phyloP scores from a whole-genome alignment of 2,888 invertebrate genomes.

The Aspidapion aeneum region DNA sequence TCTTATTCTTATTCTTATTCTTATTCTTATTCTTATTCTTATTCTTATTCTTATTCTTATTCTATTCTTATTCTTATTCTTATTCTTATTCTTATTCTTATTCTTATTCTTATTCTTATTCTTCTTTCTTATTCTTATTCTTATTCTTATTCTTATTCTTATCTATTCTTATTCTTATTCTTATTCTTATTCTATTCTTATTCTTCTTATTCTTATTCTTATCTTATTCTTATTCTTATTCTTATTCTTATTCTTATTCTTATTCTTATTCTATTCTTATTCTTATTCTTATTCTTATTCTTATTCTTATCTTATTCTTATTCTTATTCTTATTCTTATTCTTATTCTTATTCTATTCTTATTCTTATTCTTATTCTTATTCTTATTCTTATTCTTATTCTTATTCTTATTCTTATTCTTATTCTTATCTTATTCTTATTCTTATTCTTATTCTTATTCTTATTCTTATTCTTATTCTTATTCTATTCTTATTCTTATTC shows the following conservation, averaged over 20 bases:
- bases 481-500: not conserved
- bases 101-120: not conserved
- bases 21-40: not conserved
- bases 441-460: too few relatives aligned
- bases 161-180: not conserved
- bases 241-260: constrained; percentile 4
- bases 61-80: not conserved
- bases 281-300: too few relatives aligned
- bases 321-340: constrained; percentile 3
- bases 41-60: not conserved
- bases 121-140: not conserved
- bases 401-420: too few relatives aligned
- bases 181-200: not conserved
- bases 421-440: too few relatives aligned
- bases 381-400: not conserved
- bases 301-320: constrained; percentile 1
- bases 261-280: constrained; percentile 1
- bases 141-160: not conserved
- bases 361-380: too few relatives aligned
- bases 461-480: too few relatives aligned
- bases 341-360: too few relatives aligned
- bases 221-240: not conserved
- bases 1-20: not conserved
- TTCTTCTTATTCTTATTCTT: not conserved
- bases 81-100: not conserved